A percentile compares a stretch with the other conserved stretches of the same genome.
These are phyloP conservation scores for Thyatira batis DNA, from an alignment of 2,888 invertebrate genomes.

Conservation along the genomic window DNA sequence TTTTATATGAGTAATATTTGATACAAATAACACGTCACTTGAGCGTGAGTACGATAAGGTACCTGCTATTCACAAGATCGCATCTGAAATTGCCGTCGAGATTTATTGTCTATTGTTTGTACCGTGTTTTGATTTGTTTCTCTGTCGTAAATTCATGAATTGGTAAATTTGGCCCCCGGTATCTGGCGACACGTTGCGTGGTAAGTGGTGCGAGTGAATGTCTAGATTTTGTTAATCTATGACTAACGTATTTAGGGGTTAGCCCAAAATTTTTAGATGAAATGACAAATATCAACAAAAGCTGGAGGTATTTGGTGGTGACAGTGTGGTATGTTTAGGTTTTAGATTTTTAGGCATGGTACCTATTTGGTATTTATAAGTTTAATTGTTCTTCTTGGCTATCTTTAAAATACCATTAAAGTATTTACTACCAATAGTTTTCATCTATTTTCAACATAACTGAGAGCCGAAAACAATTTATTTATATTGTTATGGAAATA, in stretches of 20 bases:
- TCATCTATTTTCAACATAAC: background rate
- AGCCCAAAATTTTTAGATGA: no score
- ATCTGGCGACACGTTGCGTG: background rate
- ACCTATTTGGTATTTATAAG: no score
- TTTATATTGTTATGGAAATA: background rate
- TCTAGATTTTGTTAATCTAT: background rate
- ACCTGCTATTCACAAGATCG: conserved; percentile 62
- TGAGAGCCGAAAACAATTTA: background rate
- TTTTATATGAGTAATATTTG: conserved; percentile 22
- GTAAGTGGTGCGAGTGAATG: background rate
- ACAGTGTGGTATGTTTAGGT: no score
- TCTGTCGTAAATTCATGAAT: conserved; percentile 60
- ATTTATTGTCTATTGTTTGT: conserved; percentile 69
- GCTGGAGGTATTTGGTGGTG: no score
- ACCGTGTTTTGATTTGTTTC: conserved; percentile 69
- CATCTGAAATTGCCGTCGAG: conserved; percentile 69
- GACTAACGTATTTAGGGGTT: no score
- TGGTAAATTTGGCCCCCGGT: conserved; percentile 42
- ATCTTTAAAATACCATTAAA: no score
- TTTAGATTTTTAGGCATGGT: no score
- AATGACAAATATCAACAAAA: no score
- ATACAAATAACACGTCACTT: conserved; percentile 39
- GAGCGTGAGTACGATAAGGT: conserved; percentile 39
- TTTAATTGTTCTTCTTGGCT: no score
- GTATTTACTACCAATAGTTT: background rate